Percentiles rank a stretch among this genome's conserved stretches.
These are phyloP conservation scores for Aegotheles bennettii DNA, from an alignment of 2,113 vertebrate species.

Conservation along the genomic window DNA sequence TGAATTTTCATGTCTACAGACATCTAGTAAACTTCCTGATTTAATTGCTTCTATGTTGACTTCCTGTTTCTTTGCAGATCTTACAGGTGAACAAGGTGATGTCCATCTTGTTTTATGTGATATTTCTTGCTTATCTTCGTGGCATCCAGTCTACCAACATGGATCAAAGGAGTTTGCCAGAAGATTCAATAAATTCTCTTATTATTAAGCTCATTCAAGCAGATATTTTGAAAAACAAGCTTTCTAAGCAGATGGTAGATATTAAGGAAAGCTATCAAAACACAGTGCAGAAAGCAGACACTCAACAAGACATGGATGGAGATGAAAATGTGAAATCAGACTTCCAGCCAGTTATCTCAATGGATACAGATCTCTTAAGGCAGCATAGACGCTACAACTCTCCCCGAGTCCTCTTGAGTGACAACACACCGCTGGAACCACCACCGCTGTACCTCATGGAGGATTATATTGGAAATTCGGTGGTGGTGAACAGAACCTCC, in stretches of 20 bases:
- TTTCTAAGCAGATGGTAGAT: constrained; percentile 75
- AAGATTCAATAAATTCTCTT: constrained; percentile 92
- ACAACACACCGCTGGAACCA: constrained; percentile 85
- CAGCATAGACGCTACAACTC: constrained; percentile 92
- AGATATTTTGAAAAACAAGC: constrained; percentile 85
- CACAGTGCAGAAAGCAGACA: constrained; percentile 46
- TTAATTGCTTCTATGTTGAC: not conserved
- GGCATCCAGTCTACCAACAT: constrained; percentile 93
- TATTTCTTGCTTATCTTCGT: constrained; percentile 96
- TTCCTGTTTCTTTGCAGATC: constrained; percentile 80
- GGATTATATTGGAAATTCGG: constrained; percentile 78
- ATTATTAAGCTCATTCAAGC: constrained; percentile 96
- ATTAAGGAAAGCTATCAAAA: constrained; percentile 69
- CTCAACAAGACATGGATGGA: constrained; percentile 44
- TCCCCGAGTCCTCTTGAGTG: constrained; percentile 89
- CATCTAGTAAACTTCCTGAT: not conserved
- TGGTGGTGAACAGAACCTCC: constrained; percentile 80
- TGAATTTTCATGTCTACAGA: not conserved
- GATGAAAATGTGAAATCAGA: constrained; percentile 60
- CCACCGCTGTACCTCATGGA: constrained; percentile 89
- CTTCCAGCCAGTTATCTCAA: constrained; percentile 76
- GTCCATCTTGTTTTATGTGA: constrained; percentile 99
- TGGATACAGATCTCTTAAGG: constrained; percentile 82
- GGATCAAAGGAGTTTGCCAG: constrained; percentile 86
- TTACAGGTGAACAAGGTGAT: constrained; percentile 99